Conservation (phyloP, 2,113 vertebrate species). For the Pungitius pungitius region DNA sequence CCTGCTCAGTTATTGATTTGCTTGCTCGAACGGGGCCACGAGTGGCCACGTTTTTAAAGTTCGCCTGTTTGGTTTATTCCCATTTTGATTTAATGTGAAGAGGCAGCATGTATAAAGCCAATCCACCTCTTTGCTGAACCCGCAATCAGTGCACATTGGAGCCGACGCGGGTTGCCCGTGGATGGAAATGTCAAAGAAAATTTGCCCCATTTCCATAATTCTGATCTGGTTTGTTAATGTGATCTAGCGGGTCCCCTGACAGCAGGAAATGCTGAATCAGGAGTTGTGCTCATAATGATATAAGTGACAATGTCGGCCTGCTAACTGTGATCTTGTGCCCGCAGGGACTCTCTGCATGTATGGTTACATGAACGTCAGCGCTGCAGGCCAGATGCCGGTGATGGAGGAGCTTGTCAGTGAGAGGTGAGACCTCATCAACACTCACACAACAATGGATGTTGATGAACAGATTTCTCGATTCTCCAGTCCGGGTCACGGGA, state of each 20-base stretch:
- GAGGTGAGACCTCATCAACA: conserved; percentile 83
- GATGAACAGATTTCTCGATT: background rate
- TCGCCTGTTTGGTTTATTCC: background rate
- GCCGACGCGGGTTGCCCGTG: background rate
- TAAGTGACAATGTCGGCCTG: conserved; percentile 14
- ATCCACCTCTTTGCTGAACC: background rate
- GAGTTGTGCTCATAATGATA: conserved; percentile 23
- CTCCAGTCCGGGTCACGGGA: background rate
- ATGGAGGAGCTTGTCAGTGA: conserved; percentile 95
- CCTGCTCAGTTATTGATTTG: no score
- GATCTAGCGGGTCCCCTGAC: conserved; percentile 12
- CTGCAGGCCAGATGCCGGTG: conserved; percentile 88
- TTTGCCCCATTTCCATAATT: conserved; percentile 26
- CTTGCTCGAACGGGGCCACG: background rate
- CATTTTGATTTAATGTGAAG: background rate
- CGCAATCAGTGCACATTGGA: background rate
- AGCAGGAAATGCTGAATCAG: conserved; percentile 19
- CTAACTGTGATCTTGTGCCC: conserved; percentile 34
- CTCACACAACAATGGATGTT: background rate
- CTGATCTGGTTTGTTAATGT: conserved; percentile 30
- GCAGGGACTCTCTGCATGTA: conserved; percentile 79
- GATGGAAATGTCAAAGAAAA: conserved; percentile 37
- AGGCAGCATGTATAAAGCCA: no score
- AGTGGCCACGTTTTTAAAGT: background rate
- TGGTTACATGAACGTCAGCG: conserved; percentile 85